Percentiles rank a stretch among this genome's conserved stretches.
These are phyloP conservation scores for Stichodactyla mertensii DNA, from an alignment of 64 coral and sea anemone genomes.

Conservation along the genomic window DNA sequence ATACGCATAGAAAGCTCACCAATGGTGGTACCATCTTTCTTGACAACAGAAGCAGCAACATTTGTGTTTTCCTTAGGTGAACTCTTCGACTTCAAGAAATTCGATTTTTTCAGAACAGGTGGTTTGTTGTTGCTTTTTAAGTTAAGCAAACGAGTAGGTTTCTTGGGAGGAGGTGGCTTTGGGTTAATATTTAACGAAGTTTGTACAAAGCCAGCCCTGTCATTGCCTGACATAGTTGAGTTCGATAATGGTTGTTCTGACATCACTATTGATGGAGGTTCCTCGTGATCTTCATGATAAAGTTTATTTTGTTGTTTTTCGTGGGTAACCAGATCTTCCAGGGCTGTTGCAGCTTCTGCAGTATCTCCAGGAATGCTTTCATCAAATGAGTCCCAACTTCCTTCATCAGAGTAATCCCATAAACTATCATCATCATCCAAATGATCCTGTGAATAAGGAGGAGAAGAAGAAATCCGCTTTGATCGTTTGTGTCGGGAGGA, in stretches of 20 bases:
- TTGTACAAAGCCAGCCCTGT: no score
- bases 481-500: neutral
- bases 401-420: constrained; percentile 5
- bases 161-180: neutral
- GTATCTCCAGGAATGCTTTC: neutral
- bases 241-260: neutral
- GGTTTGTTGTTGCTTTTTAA: constrained; percentile 39
- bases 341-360: neutral
- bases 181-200: no score
- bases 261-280: neutral
- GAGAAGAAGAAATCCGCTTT: neutral
- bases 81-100: constrained; percentile 1
- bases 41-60: neutral
- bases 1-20: neutral
- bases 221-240: neutral
- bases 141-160: neutral
- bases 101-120: constrained; percentile 41
- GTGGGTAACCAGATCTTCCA: neutral
- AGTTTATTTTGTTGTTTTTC: neutral
- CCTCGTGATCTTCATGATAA: neutral
- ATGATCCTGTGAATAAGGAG: neutral
- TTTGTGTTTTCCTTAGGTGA: neutral
- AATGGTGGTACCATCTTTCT: neutral
- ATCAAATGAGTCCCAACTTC: constrained; percentile 8
- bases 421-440: constrained; percentile 5